Base-by-base conservation (phyloP, 2,113 vertebrate species). In the Poeciliopsis prolifica region DNA sequence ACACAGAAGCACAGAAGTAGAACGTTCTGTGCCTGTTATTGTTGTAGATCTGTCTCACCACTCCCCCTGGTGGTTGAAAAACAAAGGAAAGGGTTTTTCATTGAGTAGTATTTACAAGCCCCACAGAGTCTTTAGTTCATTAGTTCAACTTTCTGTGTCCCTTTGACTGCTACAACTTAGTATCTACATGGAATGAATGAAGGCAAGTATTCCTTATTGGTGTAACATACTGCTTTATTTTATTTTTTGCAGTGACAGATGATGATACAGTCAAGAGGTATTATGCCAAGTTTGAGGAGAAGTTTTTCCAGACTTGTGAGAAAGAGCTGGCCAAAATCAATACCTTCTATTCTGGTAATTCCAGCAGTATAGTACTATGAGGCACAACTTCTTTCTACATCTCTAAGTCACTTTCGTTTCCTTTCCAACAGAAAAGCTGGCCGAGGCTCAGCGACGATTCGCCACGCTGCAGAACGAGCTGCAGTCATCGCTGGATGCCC, bases 311-410 rank as follows among this genome's bases (percentile, higher is more conserved):
- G 93, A 96, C 96, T 9, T 99, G 98, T 89, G 98, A 99, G 91
- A 99, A 99, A 74, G 98, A 99, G 90, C 96, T 99, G 92, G 96
- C 98, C 94, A 99, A 99, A 95, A 99, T 99, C 94, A 99, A 99
- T 94, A 99, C 98, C 42, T 99, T 99, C 95, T 99, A 99, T 94
- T 99, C 98, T 93, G 98, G 98, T 99, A 94, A 95, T 19, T 2
- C 31, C 44, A 19, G 14, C 44, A 48, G 44, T 48, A 48, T 17
- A 48, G 44, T 48, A 48, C 44, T 48, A 48, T 26, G n/a, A 40
- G 9, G 24, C 12, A 7, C 3, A 26, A 6, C 22, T 42, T 19
- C 22, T 9, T 30, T n/a, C 9, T 44, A 11, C 70, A 1, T 62
- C 26, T 31, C 13, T 1, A 1, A 22, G 3, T 6, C 31, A 13